Evolutionary conservation across 2,888 invertebrate species (phyloP), one percentile per base, ranked within the genome.

Genomic region (Erpobdella octoculata): DNA sequence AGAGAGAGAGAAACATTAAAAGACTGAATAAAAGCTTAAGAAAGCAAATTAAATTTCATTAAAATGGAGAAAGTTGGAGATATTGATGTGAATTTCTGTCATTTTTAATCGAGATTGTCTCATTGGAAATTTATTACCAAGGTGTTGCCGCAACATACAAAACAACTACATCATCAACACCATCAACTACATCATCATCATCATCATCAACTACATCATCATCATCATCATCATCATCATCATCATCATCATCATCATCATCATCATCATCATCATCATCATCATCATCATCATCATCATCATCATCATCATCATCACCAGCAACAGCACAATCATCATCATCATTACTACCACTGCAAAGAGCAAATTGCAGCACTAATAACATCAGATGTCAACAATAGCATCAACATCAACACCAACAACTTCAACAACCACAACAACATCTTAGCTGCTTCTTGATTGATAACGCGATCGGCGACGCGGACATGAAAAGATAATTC

Each of bases 201-300:
- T 61, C 61, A 4, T 61, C 61, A 4, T 61, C 61, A 4, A 28
- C 61, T 3, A 28, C 61, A 4, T 61, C 61, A 4, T 21, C 61
- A 21, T 61, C 61, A 21, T 6, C 62, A 65, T 65, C 65, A 37
- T 37, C 38, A 65, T 65, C 38, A 65, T 65, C 38, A 65, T 65
- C 65, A 65, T 65, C 65, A 64, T 58, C 53, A 68, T 68, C 68
- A 68, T 58, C 69, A 69, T 58, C 69, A 58, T 58, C 69, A 53
- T 69, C 48, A 53, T 58, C 69, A 48, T 58, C 58, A 69, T 58
- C 69, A 68, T 68, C 68, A 68, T 48, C 68, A 69, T 2, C 48
- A 69, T 35, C 69, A 69, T n/a, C 37, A 46, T 66, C 46, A 25
- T 46, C 28, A 46, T 46, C 67, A 67, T 62, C 67, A 41, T 37